These are phyloP conservation scores for Syrrhaptes paradoxus DNA, from an alignment of 2,113 vertebrate genomes.

Conservation along the genomic window DNA sequence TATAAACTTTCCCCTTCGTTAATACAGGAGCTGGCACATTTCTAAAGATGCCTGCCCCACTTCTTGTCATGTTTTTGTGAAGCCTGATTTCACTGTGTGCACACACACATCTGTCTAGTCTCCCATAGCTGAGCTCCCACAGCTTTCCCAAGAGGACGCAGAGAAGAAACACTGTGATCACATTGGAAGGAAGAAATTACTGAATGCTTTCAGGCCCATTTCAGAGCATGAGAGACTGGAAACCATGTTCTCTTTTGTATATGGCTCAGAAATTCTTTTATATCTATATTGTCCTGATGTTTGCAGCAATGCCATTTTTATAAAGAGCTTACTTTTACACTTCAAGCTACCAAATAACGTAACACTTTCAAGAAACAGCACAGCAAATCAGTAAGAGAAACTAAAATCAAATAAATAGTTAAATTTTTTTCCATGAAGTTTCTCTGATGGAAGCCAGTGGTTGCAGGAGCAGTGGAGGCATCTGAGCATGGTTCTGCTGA, in stretches of 20 bases:
- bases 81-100: neutral
- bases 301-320: neutral
- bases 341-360: neutral
- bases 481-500: neutral
- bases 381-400: neutral
- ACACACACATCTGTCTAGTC: neutral
- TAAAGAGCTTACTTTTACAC: neutral
- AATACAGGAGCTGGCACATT: neutral
- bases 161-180: neutral
- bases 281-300: neutral
- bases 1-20: neutral
- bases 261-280: neutral
- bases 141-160: neutral
- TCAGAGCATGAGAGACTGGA: neutral
- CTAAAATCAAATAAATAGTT: neutral
- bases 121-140: neutral
- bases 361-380: neutral
- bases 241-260: neutral
- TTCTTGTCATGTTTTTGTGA: neutral
- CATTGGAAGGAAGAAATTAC: neutral
- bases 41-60: neutral
- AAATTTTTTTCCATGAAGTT: neutral
- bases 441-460: neutral
- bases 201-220: neutral
- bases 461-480: neutral